Conservation (phyloP, 2,797 vertebrate genomes). For the Luscinia megarhynchos region DNA sequence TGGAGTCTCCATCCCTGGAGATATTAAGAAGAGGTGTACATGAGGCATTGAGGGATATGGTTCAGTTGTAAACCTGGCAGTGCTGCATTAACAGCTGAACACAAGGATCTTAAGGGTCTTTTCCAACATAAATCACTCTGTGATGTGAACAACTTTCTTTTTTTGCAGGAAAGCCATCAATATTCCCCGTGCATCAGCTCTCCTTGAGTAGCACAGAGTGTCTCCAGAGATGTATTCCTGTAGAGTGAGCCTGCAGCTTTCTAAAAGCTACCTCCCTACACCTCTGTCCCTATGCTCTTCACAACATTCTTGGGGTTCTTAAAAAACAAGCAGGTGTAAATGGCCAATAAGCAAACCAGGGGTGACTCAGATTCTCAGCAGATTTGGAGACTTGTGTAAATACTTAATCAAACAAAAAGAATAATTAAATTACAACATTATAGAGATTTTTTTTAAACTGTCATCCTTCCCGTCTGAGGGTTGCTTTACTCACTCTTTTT, state of each 20-base stretch:
- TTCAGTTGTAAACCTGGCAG: neutral
- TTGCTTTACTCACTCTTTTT: neutral
- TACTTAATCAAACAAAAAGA: neutral
- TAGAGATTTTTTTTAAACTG: neutral
- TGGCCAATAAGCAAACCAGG: neutral
- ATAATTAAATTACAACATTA: neutral
- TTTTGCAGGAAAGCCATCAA: neutral
- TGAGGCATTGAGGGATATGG: neutral
- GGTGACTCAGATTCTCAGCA: neutral
- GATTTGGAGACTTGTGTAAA: neutral
- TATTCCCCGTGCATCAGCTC: neutral
- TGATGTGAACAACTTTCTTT: neutral
- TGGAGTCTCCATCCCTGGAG: neutral
- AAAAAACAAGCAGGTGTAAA: neutral
- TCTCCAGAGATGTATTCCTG: neutral
- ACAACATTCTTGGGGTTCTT: neutral
- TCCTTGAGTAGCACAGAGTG: neutral
- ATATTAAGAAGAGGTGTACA: neutral
- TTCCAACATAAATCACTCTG: neutral
- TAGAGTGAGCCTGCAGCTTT: neutral
- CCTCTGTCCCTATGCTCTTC: neutral
- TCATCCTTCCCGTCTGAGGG: neutral
- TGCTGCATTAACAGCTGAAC: accelerated
- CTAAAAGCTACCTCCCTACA: neutral
- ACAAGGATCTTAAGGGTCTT: neutral